A percentile compares a stretch with the other conserved stretches of the same genome.
Evolutionary conservation across 23 tunicate species (phyloP).

Genomic region (Botrylloides violaceus): DNA sequence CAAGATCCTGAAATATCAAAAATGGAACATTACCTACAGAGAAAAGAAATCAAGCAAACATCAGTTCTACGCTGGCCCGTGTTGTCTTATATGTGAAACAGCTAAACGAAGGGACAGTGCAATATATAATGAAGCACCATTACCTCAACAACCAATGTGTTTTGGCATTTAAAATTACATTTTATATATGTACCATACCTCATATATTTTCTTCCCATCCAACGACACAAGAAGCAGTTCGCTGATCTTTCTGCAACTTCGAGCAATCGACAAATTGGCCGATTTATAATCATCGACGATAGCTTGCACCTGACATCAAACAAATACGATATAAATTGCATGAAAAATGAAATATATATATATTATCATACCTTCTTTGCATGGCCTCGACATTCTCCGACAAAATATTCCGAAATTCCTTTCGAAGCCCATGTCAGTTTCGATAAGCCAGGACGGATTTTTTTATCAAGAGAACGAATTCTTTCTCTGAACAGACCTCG

Average conservation of each 20-base stretch:
- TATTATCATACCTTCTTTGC: slow-evolving; percentile 51
- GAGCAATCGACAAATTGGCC: slow-evolving; percentile 71
- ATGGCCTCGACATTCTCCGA: slow-evolving; percentile 88
- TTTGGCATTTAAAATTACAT: too few species aligned
- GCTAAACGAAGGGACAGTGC: too few species aligned
- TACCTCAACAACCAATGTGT: too few species aligned
- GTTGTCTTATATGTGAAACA: too few species aligned
- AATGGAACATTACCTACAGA: too few species aligned
- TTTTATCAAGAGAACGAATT: slow-evolving; percentile 82
- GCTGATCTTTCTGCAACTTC: slow-evolving; percentile 73
- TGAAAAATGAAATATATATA: neutral
- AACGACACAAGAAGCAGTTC: slow-evolving; percentile 66
- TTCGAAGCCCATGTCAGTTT: slow-evolving; percentile 96
- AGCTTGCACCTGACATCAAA: slow-evolving; percentile 83
- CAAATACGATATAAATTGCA: too few species aligned
- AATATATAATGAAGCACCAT: too few species aligned
- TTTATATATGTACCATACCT: slow-evolving; percentile 26
- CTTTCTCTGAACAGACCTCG: slow-evolving; percentile 85
- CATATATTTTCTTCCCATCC: slow-evolving; percentile 70
- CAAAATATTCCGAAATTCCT: slow-evolving; percentile 88
- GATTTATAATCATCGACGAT: slow-evolving; percentile 87
- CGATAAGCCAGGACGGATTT: slow-evolving; percentile 85
- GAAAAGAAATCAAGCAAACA: too few species aligned
- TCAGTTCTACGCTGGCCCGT: too few species aligned
- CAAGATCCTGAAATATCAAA: slow-evolving; percentile 65